Conservation (phyloP, 2,888 invertebrate genomes). For the Chelonus formosanus region DNA sequence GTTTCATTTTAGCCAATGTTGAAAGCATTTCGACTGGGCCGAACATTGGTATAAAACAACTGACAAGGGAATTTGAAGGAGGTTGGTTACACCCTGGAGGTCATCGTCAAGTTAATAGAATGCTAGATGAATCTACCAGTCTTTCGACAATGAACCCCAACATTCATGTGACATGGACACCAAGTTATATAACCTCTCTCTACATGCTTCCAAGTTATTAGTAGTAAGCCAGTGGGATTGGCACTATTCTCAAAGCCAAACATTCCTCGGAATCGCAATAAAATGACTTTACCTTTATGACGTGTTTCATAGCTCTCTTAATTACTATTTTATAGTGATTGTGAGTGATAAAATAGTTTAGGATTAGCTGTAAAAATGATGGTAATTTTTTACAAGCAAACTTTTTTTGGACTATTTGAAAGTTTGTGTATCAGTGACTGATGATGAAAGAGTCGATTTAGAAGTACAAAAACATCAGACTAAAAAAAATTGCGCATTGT, state of each 20-base stretch:
- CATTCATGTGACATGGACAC: conserved; percentile 39
- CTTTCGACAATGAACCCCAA: no score
- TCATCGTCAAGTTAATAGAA: no score
- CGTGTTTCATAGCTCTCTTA: conserved; percentile 6
- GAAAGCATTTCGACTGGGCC: no score
- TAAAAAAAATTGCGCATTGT: conserved; percentile 4
- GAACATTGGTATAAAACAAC: no score
- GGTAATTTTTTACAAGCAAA: not conserved
- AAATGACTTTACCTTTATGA: conserved; percentile 2
- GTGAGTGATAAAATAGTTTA: conserved; percentile 6
- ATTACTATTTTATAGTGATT: conserved; percentile 11
- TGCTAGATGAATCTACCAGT: no score
- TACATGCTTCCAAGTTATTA: conserved; percentile 56
- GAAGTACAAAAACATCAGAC: not conserved
- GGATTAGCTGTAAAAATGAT: not conserved
- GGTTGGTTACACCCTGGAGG: no score
- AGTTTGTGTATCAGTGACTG: not conserved
- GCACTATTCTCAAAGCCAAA: conserved; percentile 12
- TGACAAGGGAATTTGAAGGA: no score
- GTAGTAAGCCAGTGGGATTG: conserved; percentile 49
- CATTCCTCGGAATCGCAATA: no score
- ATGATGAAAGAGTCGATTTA: conserved; percentile 3
- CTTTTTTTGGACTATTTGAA: not conserved
- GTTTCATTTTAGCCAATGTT: no score
- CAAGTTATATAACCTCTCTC: conserved; percentile 52